Base-by-base conservation (phyloP, 2,113 vertebrate species). In the Todiramphus saurophagus region DNA sequence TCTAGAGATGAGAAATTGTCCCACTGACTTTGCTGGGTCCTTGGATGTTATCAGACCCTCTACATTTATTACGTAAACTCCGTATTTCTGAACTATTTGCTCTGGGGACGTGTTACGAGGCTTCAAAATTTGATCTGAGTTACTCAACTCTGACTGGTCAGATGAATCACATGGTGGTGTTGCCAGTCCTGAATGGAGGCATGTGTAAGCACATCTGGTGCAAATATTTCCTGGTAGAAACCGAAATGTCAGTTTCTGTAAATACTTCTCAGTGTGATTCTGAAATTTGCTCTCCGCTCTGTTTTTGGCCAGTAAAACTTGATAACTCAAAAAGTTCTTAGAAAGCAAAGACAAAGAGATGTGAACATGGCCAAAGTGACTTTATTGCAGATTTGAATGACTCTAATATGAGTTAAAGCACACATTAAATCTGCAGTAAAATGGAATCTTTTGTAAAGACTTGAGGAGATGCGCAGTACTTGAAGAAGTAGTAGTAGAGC, bases 261-360 rank as follows among this genome's bases (percentile, higher is more conserved):
- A 96, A 96, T 93, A 88, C 83, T 93, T 78, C 69, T 64, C 46
- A 69, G 74, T 35, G 72, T 37, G 60, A 68, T 90, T 35, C 92
- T 83, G 87, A 93, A 95, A 81, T 89, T 83, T 56, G 5, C 60
- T 90, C 86, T 80, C 90, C 7, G 1, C 51, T 7, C n/a, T 0
- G 3, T 62, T 94, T 95, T 88, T 95, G 93, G 90, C 90, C 41
- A 33, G 68, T 21, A 88, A 80, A 85, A 67, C 28, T n/a, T 86
- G 92, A 78, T 93, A 94, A 93, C 72, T 93, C 75, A 5, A 67
- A 41, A 90, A 81, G 46, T 97, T 96, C 94, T 92, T 96, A 44
- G 76, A 96, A 96, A 97, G 96, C 96, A 92, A 92, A 94, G 90
- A 95, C 87, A 88, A 96, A 95, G 85, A 64, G 79, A 77, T 39